Conservation (phyloP, 2,113 vertebrate genomes). For the Tenebrosternarchus preto region DNA sequence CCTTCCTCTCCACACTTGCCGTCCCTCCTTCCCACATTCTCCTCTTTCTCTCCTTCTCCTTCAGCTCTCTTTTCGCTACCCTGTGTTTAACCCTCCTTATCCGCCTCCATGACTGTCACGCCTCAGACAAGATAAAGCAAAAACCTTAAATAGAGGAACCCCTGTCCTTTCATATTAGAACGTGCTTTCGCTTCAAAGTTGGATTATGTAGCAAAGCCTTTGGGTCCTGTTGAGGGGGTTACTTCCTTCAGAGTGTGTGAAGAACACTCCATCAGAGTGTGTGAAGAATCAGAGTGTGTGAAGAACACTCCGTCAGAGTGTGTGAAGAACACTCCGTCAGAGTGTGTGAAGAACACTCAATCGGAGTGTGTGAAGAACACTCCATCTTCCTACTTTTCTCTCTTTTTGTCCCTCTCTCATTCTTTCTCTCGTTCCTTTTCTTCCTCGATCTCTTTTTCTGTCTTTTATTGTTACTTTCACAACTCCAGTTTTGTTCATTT, state of each 20-base stretch:
- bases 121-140: constrained; percentile 20
- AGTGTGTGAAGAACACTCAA: too few relatives aligned
- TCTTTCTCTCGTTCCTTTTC: constrained; percentile 35
- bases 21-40: not conserved
- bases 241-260: constrained; percentile 37
- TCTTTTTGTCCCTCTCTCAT: constrained; percentile 18
- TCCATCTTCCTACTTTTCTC: constrained; percentile 5
- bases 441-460: not conserved
- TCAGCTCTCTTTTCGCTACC: constrained; percentile 13
- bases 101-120: constrained; percentile 6
- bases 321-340: too few relatives aligned
- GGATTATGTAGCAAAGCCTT: constrained; percentile 18
- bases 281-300: too few relatives aligned
- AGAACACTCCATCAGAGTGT: too few relatives aligned
- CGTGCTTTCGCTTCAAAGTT: not conserved
- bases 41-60: constrained; percentile 15
- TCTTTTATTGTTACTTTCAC: not conserved
- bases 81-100: constrained; percentile 1
- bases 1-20: not conserved
- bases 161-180: too few relatives aligned
- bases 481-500: too few relatives aligned
- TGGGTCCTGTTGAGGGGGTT: not conserved
- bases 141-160: not conserved
- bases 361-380: too few relatives aligned
- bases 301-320: too few relatives aligned